Conservation (phyloP, 2,797 vertebrate species). For the Lophotriccus pileatus region DNA sequence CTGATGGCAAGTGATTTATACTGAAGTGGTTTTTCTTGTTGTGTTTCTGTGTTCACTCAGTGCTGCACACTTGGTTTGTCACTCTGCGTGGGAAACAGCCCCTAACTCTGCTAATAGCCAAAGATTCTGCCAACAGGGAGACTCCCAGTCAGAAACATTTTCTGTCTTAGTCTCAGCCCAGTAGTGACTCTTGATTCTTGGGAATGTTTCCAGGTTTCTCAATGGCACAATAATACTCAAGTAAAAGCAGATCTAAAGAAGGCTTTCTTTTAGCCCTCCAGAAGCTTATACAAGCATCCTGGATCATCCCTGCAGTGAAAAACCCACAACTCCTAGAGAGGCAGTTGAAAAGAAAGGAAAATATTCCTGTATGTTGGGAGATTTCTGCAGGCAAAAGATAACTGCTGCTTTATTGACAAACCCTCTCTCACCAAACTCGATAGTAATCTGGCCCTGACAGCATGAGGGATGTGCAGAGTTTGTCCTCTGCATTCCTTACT, state of each 20-base stretch:
- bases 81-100: not conserved
- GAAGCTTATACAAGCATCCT: constrained; percentile 24
- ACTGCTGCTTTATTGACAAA: constrained; percentile 36
- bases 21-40: not conserved
- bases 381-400: constrained; percentile 41
- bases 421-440: not conserved
- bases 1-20: not conserved
- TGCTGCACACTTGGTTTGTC: not conserved
- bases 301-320: constrained; percentile 5
- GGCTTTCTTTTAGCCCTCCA: constrained; percentile 16
- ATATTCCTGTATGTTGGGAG: not conserved
- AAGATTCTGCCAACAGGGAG: not conserved
- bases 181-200: not conserved
- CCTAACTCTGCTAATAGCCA: not conserved
- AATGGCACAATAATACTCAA: not conserved
- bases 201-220: not conserved
- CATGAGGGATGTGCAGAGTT: not conserved
- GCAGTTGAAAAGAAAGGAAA: constrained; percentile 1
- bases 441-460: not conserved
- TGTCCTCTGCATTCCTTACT: not conserved
- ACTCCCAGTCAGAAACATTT: not conserved
- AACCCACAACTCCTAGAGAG: not conserved
- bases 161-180: not conserved
- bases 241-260: constrained; percentile 2
- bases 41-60: not conserved